Conservation (phyloP, 2,797 vertebrate genomes). For the Coregonus suidteri region DNA sequence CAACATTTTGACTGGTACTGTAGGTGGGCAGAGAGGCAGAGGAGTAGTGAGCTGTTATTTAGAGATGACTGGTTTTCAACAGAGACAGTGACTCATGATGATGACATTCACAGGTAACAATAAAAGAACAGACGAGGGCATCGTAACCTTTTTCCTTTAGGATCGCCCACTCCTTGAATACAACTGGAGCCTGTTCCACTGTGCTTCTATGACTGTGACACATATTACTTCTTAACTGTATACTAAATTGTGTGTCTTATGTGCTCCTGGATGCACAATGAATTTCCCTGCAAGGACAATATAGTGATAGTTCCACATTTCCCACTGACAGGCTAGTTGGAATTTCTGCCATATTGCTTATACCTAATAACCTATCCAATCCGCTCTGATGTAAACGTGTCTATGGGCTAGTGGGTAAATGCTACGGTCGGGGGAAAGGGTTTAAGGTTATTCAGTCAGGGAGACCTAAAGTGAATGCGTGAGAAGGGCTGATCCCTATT, state of each 20-base stretch:
- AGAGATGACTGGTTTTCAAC: no score
- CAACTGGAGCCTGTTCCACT: constrained; percentile 34
- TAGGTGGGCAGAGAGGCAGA: no score
- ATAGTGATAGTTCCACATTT: not conserved
- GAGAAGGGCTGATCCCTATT: constrained; percentile 28
- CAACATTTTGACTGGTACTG: no score
- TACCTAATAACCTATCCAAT: not conserved
- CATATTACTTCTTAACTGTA: no score
- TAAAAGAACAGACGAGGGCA: constrained; percentile 47
- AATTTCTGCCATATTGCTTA: not conserved
- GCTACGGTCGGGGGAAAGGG: no score
- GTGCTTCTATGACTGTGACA: not conserved
- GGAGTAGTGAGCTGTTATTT: no score
- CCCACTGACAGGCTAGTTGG: not conserved
- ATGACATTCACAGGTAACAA: constrained; percentile 43
- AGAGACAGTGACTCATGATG: constrained; percentile 8
- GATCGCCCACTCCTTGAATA: constrained; percentile 36
- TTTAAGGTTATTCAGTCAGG: not conserved
- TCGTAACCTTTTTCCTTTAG: constrained; percentile 57
- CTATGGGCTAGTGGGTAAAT: not conserved
- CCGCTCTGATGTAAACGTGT: not conserved
- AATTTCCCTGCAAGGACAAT: not conserved
- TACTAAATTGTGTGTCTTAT: no score
- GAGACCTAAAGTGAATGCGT: not conserved
- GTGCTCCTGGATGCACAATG: no score